Evolutionary conservation across 2,888 invertebrate genomes (phyloP), one percentile per base, ranked within the genome.

Genomic region (Euproctis similis): DNA sequence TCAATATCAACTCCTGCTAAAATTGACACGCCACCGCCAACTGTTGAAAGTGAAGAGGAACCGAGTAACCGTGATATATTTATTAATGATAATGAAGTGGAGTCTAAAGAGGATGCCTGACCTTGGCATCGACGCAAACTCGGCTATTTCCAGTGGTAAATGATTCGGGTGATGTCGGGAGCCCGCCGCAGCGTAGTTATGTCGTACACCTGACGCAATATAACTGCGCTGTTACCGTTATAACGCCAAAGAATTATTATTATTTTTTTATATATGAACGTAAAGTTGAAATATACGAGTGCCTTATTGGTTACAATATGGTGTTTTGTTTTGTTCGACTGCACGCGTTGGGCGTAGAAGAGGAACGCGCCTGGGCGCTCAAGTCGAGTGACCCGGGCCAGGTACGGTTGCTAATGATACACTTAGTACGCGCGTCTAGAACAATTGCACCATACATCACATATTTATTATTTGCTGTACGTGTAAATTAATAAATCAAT

Each of bases 341-440:
- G 60, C 59, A 51, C 50, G 61, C 60, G 31, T 31, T 41, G 50
- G 54, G 56, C 48, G 47, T 41, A 38, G 66, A 60, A 66, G 80
- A 77, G 89, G 87, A 87, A 87, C 89, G 65, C 85, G 90, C 87
- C 91, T 88, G 89, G 87, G 88, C 90, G 81, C 89, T 91, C 91
- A 90, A 91, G 89, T 87, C 66, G 90, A 90, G 90, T 85, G 90
- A 88, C 88, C 87, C 88, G 90, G 91, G 89, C 90, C 89, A 91
- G 90, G 91, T 91, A 91, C 88, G 86, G 90, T 90, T 74, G 69
- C 75, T 72, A 65, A 55, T 70, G 61, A 61, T 65, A 56, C 54
- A 52, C 35, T 33, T 52, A 36, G 42, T 36, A 68, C 74, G 68
- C 75, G 59, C 65, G 75, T 60, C 74, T 46, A 65, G 68, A 47